Conservation (phyloP, 1,140 invertebrate genomes). For the Heterodera schachtii region DNA sequence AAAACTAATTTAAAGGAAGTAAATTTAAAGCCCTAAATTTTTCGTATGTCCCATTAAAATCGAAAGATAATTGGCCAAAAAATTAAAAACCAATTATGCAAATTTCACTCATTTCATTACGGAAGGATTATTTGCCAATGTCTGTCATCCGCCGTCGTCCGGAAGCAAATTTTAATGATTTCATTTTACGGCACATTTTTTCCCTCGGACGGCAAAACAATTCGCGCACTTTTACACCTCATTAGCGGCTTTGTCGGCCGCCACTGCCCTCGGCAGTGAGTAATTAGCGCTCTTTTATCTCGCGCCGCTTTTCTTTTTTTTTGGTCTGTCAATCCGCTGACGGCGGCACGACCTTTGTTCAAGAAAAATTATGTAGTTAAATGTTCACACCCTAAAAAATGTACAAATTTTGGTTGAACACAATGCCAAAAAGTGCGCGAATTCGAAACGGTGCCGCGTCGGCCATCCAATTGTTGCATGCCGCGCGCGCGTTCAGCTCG, state of each 20-base stretch:
- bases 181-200: background rate
- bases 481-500: background rate
- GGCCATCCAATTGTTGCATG: background rate
- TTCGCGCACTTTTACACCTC: background rate
- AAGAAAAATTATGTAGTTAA: too few species aligned
- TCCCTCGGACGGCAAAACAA: background rate
- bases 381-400: background rate
- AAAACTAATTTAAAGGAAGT: too few species aligned
- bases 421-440: background rate
- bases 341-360: too few species aligned
- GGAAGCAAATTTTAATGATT: background rate
- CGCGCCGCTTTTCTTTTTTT: background rate
- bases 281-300: background rate
- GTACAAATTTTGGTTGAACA: background rate
- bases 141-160: too few species aligned
- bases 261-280: background rate
- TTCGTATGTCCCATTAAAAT: too few species aligned
- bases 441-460: background rate
- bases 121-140: too few species aligned
- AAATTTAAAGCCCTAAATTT: too few species aligned
- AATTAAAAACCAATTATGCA: too few species aligned
- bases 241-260: background rate
- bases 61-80: too few species aligned
- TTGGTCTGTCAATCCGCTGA: background rate
- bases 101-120: too few species aligned